Evolutionary conservation across 2,797 vertebrate genomes (phyloP).

Genomic region (Heliangelus exortis): DNA sequence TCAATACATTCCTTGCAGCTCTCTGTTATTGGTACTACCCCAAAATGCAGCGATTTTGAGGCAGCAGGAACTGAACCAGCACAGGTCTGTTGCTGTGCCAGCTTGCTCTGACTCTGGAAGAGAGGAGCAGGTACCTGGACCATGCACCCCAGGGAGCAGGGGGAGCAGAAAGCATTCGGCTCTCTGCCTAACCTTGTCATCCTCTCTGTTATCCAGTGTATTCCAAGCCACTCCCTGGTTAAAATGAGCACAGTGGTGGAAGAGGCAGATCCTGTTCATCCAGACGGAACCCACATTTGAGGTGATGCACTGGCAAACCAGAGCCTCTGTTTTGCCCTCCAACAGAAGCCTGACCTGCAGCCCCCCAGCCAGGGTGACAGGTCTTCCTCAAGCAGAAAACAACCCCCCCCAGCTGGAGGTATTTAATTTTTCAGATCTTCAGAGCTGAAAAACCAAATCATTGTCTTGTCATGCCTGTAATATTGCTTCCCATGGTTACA

Average conservation of each 20-base stretch:
- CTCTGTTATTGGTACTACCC: not conserved
- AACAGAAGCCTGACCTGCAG: not conserved
- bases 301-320: not conserved
- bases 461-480: slow-evolving; percentile 49
- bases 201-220: not conserved
- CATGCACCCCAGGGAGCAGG: fast-evolving
- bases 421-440: slow-evolving; percentile 49
- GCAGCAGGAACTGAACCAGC: not conserved
- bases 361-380: not conserved
- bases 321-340: not conserved
- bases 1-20: not conserved
- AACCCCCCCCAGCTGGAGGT: not conserved
- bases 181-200: not conserved
- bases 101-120: not conserved
- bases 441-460: slow-evolving; percentile 35
- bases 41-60: not conserved
- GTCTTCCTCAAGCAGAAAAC: slow-evolving; percentile 18
- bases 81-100: not conserved
- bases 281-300: not conserved
- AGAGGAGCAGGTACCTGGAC: fast-evolving
- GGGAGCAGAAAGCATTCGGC: not conserved
- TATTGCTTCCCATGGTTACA: slow-evolving; percentile 61
- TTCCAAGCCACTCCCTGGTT: not conserved
- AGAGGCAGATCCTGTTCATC: not conserved
- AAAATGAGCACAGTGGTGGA: fast-evolving